Evolutionary conservation across 37 sponge, comb jelly and placozoan species (phyloP).

Genomic region (Halisarca cf. caerulea): DNA sequence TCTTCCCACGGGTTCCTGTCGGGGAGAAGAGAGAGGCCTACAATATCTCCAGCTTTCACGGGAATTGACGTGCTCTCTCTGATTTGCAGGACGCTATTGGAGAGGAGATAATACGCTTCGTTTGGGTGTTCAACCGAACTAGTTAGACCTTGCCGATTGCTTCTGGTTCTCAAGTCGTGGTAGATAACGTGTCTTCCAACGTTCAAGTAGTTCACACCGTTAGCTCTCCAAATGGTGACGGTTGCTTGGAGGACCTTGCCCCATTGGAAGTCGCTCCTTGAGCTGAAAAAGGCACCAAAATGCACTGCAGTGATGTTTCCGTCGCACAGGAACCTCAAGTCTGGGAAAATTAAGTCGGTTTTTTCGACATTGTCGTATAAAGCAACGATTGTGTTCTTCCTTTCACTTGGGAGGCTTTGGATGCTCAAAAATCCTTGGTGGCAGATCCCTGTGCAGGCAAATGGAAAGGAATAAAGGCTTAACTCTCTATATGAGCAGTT

Average conservation of each 20-base stretch:
- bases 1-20: not conserved
- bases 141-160: not conserved
- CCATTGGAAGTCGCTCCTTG: not conserved
- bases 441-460: not conserved
- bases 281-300: not conserved
- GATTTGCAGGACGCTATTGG: not conserved
- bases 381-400: not conserved
- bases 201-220: not conserved
- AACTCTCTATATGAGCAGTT: no score
- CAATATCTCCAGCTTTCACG: not conserved
- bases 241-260: not conserved
- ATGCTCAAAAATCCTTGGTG: not conserved
- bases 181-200: not conserved
- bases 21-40: not conserved
- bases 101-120: not conserved
- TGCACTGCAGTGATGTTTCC: not conserved
- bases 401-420: not conserved
- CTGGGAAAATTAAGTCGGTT: not conserved
- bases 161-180: not conserved
- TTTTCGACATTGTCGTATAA: not conserved
- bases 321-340: not conserved
- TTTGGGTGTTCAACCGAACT: not conserved
- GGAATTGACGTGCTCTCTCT: not conserved
- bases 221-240: not conserved
- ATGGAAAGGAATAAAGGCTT: no score